phyloP scores from a whole-genome alignment of 2,888 invertebrate species.

The Unio pictorum region DNA sequence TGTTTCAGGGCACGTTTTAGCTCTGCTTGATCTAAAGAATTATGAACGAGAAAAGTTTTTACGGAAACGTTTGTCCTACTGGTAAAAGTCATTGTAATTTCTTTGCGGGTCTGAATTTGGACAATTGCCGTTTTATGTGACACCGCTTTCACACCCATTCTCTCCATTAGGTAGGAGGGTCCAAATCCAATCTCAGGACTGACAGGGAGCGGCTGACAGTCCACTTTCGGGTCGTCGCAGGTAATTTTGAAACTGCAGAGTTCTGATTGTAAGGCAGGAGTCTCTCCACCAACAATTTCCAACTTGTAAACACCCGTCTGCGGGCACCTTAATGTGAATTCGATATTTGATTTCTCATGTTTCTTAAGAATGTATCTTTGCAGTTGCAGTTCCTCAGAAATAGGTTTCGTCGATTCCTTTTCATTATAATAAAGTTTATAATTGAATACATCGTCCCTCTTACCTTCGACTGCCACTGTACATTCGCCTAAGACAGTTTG shows the following conservation, averaged over 20 bases:
- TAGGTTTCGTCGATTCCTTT: slow-evolving; percentile 31
- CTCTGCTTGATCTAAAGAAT: slow-evolving; percentile 23
- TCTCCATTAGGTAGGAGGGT: slow-evolving; percentile 25
- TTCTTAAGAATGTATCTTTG: slow-evolving; percentile 37
- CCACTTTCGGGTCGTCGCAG: slow-evolving; percentile 26
- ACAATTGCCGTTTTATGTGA: slow-evolving; percentile 32
- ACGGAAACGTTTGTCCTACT: slow-evolving; percentile 22
- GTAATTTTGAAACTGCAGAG: slow-evolving; percentile 37
- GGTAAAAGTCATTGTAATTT: slow-evolving; percentile 30
- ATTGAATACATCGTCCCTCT: slow-evolving; percentile 15
- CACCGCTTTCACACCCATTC: slow-evolving; percentile 24
- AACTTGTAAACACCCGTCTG: slow-evolving; percentile 37
- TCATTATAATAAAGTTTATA: slow-evolving; percentile 38
- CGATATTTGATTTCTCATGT: slow-evolving; percentile 20
- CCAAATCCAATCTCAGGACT: slow-evolving; percentile 42
- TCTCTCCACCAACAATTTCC: slow-evolving; percentile 24
- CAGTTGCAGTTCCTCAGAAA: slow-evolving; percentile 29
- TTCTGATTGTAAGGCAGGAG: slow-evolving; percentile 7
- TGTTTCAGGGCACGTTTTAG: too few relatives aligned
- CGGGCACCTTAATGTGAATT: slow-evolving; percentile 36
- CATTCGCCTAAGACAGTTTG: slow-evolving; percentile 18
- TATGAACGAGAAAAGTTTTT: slow-evolving; percentile 24
- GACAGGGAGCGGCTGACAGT: slow-evolving; percentile 31
- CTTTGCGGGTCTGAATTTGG: slow-evolving; percentile 14
- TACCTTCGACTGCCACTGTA: slow-evolving; percentile 11